Percentiles rank a stretch among this genome's conserved stretches.
phyloP scores from a whole-genome alignment of 1,140 invertebrate species.

The Geopemphigus sp. region DNA sequence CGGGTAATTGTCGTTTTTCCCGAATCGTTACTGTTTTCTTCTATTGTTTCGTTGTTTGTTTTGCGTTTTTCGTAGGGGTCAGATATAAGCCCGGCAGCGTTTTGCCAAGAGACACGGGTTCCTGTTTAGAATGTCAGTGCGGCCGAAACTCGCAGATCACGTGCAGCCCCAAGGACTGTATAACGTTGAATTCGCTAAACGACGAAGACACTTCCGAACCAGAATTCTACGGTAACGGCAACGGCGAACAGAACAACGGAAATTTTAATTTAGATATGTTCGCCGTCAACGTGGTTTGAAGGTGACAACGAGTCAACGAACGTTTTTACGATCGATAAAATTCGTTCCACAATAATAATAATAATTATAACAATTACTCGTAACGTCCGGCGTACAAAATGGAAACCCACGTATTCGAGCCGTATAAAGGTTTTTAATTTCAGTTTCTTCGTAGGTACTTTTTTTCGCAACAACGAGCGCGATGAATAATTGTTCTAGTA shows the following conservation, averaged over 20 bases:
- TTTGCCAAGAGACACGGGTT: slow-evolving; percentile 67
- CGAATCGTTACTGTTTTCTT: no score
- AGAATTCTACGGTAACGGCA: slow-evolving; percentile 52
- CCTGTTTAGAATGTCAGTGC: slow-evolving; percentile 68
- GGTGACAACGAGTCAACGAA: no score
- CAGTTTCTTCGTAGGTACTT: neutral
- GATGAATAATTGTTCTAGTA: neutral
- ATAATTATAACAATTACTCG: slow-evolving; percentile 3
- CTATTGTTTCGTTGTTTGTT: no score
- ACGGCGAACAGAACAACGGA: slow-evolving; percentile 56
- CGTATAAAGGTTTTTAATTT: no score
- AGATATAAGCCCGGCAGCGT: slow-evolving; percentile 65
- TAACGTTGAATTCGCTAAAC: slow-evolving; percentile 19
- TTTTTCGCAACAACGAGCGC: neutral
- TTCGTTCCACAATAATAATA: neutral
- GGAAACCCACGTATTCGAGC: no score
- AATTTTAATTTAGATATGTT: slow-evolving; percentile 54
- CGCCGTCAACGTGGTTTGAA: slow-evolving; percentile 54
- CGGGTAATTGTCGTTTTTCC: no score
- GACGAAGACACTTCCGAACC: slow-evolving; percentile 25
- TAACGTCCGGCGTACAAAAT: neutral
- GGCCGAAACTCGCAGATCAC: slow-evolving; percentile 65
- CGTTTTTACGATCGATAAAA: neutral
- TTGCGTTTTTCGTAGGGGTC: slow-evolving; percentile 57
- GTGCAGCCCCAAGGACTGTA: slow-evolving; percentile 62